A percentile compares a stretch with the other conserved stretches of the same genome.
Conservation (phyloP, 2,888 invertebrate species). For the Leptinotarsa peninsularis region DNA sequence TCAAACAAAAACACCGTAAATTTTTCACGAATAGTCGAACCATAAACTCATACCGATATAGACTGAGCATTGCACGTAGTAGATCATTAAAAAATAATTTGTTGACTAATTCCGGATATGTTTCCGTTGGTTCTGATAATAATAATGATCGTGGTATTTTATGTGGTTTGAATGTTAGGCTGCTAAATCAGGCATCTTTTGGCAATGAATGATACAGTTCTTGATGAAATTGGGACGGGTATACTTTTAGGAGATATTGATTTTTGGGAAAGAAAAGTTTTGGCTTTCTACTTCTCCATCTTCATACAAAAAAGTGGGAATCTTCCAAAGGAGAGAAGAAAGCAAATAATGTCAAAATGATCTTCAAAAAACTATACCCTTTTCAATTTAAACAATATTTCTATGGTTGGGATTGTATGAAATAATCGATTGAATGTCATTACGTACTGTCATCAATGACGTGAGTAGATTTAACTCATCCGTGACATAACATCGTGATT, state of each 20-base stretch:
- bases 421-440: too few species aligned
- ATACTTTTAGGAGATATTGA: too few species aligned
- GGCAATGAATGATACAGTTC: too few species aligned
- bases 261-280: too few species aligned
- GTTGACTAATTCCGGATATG: conserved; percentile 31
- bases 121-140: conserved; percentile 33
- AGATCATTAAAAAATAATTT: conserved; percentile 22
- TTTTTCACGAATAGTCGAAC: conserved; percentile 1
- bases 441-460: too few species aligned
- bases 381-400: neutral
- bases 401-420: too few species aligned
- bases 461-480: too few species aligned
- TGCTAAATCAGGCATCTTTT: too few species aligned
- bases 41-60: conserved; percentile 13
- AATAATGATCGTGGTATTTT: conserved; percentile 16
- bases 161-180: neutral
- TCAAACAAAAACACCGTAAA: neutral
- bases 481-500: too few species aligned
- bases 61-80: conserved; percentile 9
- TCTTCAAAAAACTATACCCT: neutral
- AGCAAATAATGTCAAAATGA: neutral
- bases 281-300: too few species aligned
- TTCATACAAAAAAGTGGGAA: too few species aligned
- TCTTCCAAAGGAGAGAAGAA: too few species aligned
- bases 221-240: neutral